Conservation (phyloP, 2,888 invertebrate species). For the Protonemura montana region DNA sequence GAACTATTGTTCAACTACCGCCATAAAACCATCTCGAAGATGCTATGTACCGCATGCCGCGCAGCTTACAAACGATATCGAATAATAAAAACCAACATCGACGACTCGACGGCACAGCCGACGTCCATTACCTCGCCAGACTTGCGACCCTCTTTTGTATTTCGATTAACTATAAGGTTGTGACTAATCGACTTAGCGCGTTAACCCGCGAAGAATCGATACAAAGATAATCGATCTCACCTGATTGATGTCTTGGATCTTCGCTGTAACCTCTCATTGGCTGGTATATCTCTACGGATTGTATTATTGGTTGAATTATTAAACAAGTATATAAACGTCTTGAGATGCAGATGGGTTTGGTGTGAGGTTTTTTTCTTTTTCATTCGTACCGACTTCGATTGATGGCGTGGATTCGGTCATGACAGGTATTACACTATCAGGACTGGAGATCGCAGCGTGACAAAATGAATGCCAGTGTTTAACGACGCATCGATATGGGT, state of each 20-base stretch:
- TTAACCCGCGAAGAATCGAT: constrained; percentile 35
- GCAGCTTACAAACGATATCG: neutral
- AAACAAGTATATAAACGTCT: neutral
- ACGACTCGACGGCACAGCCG: neutral
- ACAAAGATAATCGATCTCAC: neutral
- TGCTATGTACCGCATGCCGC: neutral
- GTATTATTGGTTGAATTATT: neutral
- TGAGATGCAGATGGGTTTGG: neutral
- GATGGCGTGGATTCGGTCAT: neutral
- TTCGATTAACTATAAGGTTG: neutral
- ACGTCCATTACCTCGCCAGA: no score
- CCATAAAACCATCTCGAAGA: neutral
- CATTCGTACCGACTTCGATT: neutral
- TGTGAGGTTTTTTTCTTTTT: neutral
- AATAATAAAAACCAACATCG: neutral
- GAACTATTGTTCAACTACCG: neutral
- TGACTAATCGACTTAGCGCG: constrained; percentile 16
- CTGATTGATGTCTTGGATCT: neutral
- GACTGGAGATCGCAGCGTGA: neutral
- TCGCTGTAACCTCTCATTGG: neutral
- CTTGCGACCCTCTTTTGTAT: neutral
- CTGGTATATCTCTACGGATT: neutral
- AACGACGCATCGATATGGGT: neutral
- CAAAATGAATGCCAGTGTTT: neutral
- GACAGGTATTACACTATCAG: neutral